Conservation (phyloP, 2,888 invertebrate species). For the Ceriagrion tenellum region DNA sequence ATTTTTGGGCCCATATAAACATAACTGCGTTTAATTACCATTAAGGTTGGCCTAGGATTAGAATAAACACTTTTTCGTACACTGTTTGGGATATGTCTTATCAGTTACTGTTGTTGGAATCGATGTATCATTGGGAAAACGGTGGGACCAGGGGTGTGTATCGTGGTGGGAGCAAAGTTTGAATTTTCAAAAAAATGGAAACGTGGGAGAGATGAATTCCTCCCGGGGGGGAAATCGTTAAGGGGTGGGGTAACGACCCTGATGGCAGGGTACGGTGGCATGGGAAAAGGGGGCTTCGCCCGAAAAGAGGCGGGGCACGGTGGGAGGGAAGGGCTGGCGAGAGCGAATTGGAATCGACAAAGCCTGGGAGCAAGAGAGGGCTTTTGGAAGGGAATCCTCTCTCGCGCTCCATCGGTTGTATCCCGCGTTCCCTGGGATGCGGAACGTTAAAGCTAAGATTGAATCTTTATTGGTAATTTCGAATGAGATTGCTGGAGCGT, state of each 20-base stretch:
- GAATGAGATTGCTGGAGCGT: constrained; percentile 17
- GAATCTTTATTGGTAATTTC: constrained; percentile 58
- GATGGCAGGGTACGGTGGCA: background rate
- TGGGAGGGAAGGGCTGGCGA: too few species aligned
- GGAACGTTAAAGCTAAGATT: constrained; percentile 48
- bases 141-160: background rate
- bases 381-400: constrained; percentile 27
- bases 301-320: too few species aligned
- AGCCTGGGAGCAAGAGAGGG: constrained; percentile 18
- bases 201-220: background rate
- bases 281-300: background rate
- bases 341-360: constrained; percentile 30
- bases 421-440: background rate
- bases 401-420: constrained; percentile 31
- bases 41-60: too few species aligned
- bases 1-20: too few species aligned
- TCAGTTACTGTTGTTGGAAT: too few species aligned
- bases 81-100: too few species aligned
- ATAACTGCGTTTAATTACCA: too few species aligned
- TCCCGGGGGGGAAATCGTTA: too few species aligned
- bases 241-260: background rate
- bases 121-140: background rate
- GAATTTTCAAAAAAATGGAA: background rate
- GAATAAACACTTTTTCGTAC: too few species aligned
- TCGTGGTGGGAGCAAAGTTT: background rate